Evolutionary conservation across 2,797 vertebrate genomes (phyloP), one percentile per base, ranked within the genome.

Genomic region (Hapalemur alaotrensis): DNA sequence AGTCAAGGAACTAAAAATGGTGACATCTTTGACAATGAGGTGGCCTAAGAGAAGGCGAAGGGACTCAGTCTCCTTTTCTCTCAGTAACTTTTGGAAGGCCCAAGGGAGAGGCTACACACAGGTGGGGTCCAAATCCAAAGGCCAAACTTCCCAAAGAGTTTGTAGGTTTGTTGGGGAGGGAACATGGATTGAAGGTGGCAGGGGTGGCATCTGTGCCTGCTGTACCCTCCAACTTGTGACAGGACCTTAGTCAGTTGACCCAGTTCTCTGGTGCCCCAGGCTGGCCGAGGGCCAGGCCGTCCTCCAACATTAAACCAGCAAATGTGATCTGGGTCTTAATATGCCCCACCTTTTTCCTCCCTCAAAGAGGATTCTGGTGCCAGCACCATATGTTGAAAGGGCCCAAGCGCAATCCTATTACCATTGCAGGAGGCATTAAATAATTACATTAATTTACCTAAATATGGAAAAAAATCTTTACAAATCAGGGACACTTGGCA

Each of bases 401-500:
- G 83, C 93, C 97, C 95, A 97, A 97, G 95, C 91, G 69, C 94
- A 95, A 97, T 96, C 98, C 98, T 95, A 96, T 98, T 98, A 98
- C 97, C 97, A 96, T 98, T 97, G 98, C 97, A 98, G 98, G 97
- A 98, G 98, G 97, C 95, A 98, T 96, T 98, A 98, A 98, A 94
- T 98, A 98, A 98, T 98, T 98, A 98, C 96, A 97, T 98, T 97
- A 98, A 98, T 98, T 98, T 98, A 98, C 98, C 98, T 98, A 98
- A 98, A 98, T 98, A 98, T 98, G 98, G 98, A 98, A 99, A 99
- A 98, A 98, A 98, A 98, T 99, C 99, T 98, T 99, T 98, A 98
- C 99, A 98, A 98, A 98, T 98, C 99, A 97, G 98, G 99, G 98
- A 98, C 89, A 92, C 97, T 99, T 99, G 99, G 99, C 99, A 99